phyloP scores from a whole-genome alignment of 2,797 vertebrate genomes.

The Acropternis orthonyx region DNA sequence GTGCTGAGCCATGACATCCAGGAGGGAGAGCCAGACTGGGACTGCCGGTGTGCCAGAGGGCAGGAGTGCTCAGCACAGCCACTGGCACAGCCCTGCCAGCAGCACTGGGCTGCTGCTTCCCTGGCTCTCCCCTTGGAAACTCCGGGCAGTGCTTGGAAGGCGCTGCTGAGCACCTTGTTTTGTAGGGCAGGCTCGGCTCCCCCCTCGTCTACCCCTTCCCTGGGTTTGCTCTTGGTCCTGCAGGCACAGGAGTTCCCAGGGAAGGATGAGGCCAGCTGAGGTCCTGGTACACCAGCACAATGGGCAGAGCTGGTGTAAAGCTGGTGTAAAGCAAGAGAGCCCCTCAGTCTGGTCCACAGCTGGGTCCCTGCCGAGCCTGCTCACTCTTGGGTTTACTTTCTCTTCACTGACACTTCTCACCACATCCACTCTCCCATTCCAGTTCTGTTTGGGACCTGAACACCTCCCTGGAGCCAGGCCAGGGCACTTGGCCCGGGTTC shows the following conservation, averaged over 20 bases:
- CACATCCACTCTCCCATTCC: not conserved
- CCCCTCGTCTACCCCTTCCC: not conserved
- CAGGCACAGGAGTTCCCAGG: not conserved
- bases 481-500: not conserved
- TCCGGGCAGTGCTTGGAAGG: slow-evolving; percentile 45
- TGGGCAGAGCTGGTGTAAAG: not conserved
- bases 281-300: accelerated
- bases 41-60: slow-evolving; percentile 49
- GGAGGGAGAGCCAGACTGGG: slow-evolving; percentile 24
- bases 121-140: slow-evolving; percentile 46
- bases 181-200: not conserved
- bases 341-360: not conserved
- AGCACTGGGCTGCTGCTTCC: slow-evolving; percentile 16
- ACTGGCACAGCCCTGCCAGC: slow-evolving; percentile 3
- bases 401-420: not conserved
- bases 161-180: not conserved
- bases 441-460: not conserved
- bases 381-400: not conserved
- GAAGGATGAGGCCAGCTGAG: not conserved
- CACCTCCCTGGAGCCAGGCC: not conserved
- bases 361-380: not conserved
- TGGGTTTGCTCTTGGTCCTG: not conserved
- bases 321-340: not conserved
- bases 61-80: slow-evolving; percentile 47
- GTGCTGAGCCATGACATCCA: slow-evolving; percentile 48